These are phyloP conservation scores for Teleogryllus oceanicus DNA, from an alignment of 2,888 invertebrate species.

Conservation along the genomic window DNA sequence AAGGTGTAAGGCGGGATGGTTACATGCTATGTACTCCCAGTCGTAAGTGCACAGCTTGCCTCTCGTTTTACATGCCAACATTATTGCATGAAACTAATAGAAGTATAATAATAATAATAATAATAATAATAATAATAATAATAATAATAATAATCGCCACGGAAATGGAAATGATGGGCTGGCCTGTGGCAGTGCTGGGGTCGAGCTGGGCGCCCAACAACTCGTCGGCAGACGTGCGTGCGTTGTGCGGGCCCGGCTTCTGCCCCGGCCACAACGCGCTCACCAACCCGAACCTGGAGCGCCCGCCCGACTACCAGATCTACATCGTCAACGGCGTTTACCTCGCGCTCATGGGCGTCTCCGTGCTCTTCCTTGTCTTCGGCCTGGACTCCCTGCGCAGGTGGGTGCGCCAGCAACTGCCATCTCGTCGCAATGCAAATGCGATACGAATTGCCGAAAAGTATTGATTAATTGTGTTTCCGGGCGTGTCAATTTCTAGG, in stretches of 20 bases:
- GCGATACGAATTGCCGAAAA: too few species aligned
- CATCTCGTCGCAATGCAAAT: not conserved
- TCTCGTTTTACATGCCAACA: too few species aligned
- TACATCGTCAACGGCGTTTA: constrained; percentile 60
- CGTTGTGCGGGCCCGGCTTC: not conserved
- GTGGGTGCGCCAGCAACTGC: constrained; percentile 42
- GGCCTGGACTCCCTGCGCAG: constrained; percentile 61
- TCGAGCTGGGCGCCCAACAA: not conserved
- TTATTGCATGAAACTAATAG: too few species aligned
- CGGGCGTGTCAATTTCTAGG: too few species aligned
- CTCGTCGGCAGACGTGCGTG: not conserved
- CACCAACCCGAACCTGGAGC: constrained; percentile 47
- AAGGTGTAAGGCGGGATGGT: too few species aligned
- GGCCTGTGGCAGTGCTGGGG: not conserved
- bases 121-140: too few species aligned
- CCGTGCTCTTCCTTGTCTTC: constrained; percentile 57
- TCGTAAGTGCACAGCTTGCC: too few species aligned
- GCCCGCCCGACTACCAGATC: constrained; percentile 55
- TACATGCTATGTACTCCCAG: too few species aligned
- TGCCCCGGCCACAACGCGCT: not conserved
- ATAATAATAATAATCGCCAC: too few species aligned
- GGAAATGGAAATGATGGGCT: too few species aligned
- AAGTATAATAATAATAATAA: too few species aligned
- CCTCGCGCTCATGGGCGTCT: constrained; percentile 58
- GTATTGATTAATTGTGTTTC: too few species aligned